Conservation (phyloP, 2,888 invertebrate genomes). For the Agrochola macilenta region DNA sequence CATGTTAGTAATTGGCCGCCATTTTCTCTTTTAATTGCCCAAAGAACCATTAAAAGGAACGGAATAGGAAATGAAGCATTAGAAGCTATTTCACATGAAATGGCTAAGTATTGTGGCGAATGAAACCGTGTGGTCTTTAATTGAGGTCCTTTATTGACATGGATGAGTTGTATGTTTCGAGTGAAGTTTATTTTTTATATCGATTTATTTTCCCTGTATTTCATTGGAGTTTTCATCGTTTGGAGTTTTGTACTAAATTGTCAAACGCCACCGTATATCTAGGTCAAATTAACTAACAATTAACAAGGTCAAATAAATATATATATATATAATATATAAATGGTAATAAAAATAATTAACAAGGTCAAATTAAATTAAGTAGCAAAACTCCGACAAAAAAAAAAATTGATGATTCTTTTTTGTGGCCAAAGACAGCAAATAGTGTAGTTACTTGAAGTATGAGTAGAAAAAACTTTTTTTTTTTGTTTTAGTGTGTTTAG, state of each 20-base stretch:
- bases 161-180: constrained; percentile 22
- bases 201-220: not conserved
- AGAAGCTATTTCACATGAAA: constrained; percentile 51
- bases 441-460: too few relatives aligned
- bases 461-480: too few relatives aligned
- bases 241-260: not conserved
- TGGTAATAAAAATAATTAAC: too few relatives aligned
- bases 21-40: constrained; percentile 67
- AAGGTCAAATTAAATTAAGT: too few relatives aligned
- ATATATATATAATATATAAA: too few relatives aligned
- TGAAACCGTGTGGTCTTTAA: constrained; percentile 10
- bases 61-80: constrained; percentile 72
- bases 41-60: constrained; percentile 64
- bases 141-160: constrained; percentile 18
- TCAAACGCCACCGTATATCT: too few relatives aligned
- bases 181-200: not conserved
- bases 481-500: too few relatives aligned
- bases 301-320: too few relatives aligned
- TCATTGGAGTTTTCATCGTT: not conserved
- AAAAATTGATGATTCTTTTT: too few relatives aligned
- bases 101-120: constrained; percentile 31
- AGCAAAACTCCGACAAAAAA: too few relatives aligned
- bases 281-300: too few relatives aligned
- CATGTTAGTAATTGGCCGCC: constrained; percentile 72
- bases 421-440: too few relatives aligned